Conservation (phyloP, 2,888 invertebrate species). For the Theretra japonica region DNA sequence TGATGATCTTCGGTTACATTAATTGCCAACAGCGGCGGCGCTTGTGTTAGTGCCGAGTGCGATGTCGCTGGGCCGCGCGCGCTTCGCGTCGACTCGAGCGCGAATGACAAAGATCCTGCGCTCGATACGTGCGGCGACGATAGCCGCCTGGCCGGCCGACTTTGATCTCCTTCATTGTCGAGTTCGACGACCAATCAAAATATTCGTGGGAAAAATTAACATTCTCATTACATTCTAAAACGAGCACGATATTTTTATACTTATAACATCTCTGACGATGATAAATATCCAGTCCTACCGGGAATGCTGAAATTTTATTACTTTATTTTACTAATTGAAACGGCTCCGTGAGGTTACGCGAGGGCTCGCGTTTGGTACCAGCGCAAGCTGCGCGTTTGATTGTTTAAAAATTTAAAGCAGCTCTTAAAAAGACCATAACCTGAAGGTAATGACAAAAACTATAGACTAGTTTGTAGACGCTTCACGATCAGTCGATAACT, state of each 20-base stretch:
- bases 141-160: constrained; percentile 64
- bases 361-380: background rate
- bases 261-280: constrained; percentile 30
- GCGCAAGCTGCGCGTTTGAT: constrained; percentile 20
- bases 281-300: constrained; percentile 5
- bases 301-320: background rate
- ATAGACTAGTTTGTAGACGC: constrained; percentile 64
- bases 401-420: constrained; percentile 48
- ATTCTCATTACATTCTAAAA: constrained; percentile 36
- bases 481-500: constrained; percentile 57
- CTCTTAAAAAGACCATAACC: constrained; percentile 48
- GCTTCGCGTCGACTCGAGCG: constrained; percentile 62
- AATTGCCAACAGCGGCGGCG: constrained; percentile 82
- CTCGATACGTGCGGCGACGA: constrained; percentile 68
- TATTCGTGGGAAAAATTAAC: constrained; percentile 58
- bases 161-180: constrained; percentile 74
- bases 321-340: constrained; percentile 18
- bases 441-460: constrained; percentile 53
- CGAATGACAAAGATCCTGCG: constrained; percentile 79
- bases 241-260: constrained; percentile 19
- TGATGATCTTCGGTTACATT: constrained; percentile 82
- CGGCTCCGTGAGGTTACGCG: background rate
- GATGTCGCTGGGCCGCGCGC: constrained; percentile 53
- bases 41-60: constrained; percentile 69
- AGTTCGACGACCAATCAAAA: constrained; percentile 78